Conservation (phyloP, 2,888 invertebrate species). For the Himalopsyche tibetana region DNA sequence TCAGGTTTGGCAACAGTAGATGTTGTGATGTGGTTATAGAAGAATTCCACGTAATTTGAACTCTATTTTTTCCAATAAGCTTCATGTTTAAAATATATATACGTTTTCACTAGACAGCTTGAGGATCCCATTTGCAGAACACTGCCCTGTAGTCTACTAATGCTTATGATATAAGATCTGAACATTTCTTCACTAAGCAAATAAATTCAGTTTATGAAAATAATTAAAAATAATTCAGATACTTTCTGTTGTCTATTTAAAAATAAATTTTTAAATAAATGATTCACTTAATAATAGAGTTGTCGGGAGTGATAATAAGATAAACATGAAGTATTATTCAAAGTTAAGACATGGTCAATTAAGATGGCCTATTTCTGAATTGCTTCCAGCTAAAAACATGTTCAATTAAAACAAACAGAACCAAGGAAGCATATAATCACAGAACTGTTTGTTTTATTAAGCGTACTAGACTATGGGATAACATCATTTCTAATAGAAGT, state of each 20-base stretch:
- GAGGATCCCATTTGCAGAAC: no score
- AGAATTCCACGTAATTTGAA: no score
- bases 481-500: neutral
- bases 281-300: neutral
- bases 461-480: neutral
- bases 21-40: no score
- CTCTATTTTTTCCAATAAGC: no score
- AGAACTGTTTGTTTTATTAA: conserved; percentile 31
- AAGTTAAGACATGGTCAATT: conserved; percentile 24
- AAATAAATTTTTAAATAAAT: neutral
- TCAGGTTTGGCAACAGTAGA: no score
- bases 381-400: conserved; percentile 5
- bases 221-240: neutral
- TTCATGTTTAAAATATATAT: no score
- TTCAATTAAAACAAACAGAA: conserved; percentile 29
- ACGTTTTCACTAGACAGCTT: no score
- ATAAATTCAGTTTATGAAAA: neutral
- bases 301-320: neutral
- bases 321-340: neutral
- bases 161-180: no score
- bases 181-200: no score
- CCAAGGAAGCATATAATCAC: conserved; percentile 34
- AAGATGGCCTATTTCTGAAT: conserved; percentile 19
- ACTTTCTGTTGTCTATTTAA: neutral
- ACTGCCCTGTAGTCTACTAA: no score